Percentiles rank a stretch among this genome's conserved stretches.
Conservation (phyloP, 2,888 invertebrate genomes). For the Mesorhabditis belari region DNA sequence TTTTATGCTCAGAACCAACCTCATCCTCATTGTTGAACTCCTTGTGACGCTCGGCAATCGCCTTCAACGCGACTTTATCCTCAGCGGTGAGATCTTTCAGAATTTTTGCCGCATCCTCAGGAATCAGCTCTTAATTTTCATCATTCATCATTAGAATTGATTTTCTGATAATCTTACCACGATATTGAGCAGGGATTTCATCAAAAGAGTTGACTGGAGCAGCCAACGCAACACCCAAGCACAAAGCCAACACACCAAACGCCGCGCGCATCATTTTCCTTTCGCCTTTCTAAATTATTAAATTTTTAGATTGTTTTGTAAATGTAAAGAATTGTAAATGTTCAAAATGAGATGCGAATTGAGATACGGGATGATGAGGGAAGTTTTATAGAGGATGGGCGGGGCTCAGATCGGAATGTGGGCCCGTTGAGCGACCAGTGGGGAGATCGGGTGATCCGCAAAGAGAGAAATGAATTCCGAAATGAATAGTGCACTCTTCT, state of each 20-base stretch:
- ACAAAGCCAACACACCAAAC: not conserved
- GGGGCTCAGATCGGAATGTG: too few relatives aligned
- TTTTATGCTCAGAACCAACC: slow-evolving; percentile 5
- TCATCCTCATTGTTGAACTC: slow-evolving; percentile 34
- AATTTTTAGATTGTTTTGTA: too few relatives aligned
- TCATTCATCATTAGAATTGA: not conserved
- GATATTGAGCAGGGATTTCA: slow-evolving; percentile 10
- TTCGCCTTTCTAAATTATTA: too few relatives aligned
- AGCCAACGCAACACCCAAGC: not conserved
- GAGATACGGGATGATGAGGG: too few relatives aligned
- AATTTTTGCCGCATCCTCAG: slow-evolving; percentile 4
- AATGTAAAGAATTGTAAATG: too few relatives aligned
- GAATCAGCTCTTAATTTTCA: slow-evolving; percentile 4
- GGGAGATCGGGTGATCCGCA: too few relatives aligned
- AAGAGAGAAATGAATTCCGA: too few relatives aligned
- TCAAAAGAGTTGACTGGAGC: not conserved
- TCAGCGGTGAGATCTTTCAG: slow-evolving; percentile 2
- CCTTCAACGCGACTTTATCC: slow-evolving; percentile 31
- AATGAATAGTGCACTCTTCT: too few relatives aligned
- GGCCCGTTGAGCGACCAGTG: too few relatives aligned
- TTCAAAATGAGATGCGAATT: too few relatives aligned
- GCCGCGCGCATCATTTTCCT: not conserved
- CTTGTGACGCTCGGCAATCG: slow-evolving; percentile 36
- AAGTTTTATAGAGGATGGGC: too few relatives aligned
- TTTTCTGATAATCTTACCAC: not conserved